Evolutionary conservation across 2,888 invertebrate species (phyloP).

Genomic region (Caenorhabditis becei): DNA sequence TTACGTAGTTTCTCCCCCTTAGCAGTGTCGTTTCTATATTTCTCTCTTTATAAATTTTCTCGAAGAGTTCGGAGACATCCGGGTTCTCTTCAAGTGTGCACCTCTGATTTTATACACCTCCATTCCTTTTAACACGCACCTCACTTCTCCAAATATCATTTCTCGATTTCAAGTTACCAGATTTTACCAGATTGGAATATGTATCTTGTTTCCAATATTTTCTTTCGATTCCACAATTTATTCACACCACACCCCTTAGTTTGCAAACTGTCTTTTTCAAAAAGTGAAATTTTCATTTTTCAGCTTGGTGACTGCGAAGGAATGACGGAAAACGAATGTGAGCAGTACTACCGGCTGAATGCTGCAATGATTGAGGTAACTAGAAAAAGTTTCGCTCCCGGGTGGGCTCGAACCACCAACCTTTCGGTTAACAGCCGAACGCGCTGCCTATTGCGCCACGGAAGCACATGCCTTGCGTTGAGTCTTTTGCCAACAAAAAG

Average conservation of each 20-base stretch:
- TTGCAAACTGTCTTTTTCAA: not conserved
- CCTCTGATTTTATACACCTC: not conserved
- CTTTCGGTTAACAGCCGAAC: slow-evolving; percentile 99
- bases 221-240: not conserved
- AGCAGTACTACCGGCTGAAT: slow-evolving; percentile 72
- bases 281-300: slow-evolving; percentile 11
- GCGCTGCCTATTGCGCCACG: slow-evolving; percentile 85
- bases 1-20: slow-evolving; percentile 28
- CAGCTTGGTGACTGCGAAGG: slow-evolving; percentile 75
- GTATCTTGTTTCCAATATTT: not conserved
- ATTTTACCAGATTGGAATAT: too few species aligned
- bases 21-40: slow-evolving; percentile 41
- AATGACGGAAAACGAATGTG: slow-evolving; percentile 74
- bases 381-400: slow-evolving; percentile 66
- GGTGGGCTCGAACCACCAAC: slow-evolving; percentile 93
- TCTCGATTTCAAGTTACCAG: too few species aligned
- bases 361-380: slow-evolving; percentile 74
- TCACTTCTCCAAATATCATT: slow-evolving; percentile 34
- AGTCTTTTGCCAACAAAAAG: not conserved
- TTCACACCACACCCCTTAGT: slow-evolving; percentile 42
- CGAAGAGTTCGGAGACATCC: too few species aligned
- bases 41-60: not conserved
- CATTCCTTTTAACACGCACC: slow-evolving; percentile 7
- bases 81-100: too few species aligned
- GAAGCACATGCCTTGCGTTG: slow-evolving; percentile 17